phyloP scores from a whole-genome alignment of 2,888 invertebrate species.

The Drosophila greeni region DNA sequence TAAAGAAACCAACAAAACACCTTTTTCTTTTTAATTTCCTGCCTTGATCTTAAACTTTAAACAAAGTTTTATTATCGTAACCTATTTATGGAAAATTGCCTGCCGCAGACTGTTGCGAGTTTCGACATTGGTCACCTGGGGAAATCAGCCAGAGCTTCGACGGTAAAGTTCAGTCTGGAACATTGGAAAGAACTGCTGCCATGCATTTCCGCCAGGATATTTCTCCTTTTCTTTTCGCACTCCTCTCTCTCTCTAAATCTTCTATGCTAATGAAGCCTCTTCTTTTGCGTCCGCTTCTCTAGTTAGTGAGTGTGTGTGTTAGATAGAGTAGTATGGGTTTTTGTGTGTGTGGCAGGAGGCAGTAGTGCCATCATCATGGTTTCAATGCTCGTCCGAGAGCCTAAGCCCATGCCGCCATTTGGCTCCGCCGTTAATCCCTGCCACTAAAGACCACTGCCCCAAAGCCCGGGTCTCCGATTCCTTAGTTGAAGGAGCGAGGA shows the following conservation, averaged over 20 bases:
- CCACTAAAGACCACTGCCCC: conserved; percentile 67
- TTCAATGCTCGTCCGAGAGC: conserved; percentile 48
- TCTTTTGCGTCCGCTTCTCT: conserved; percentile 49
- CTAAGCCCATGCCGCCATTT: conserved; percentile 72
- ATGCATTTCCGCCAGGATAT: conserved; percentile 16
- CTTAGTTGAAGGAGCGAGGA: conserved; percentile 32
- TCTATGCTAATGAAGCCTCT: conserved; percentile 73
- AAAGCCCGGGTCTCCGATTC: conserved; percentile 26
- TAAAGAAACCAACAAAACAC: neutral
- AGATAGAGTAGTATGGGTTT: conserved; percentile 9
- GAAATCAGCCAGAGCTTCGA: conserved; percentile 6
- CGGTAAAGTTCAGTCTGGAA: conserved; percentile 6
- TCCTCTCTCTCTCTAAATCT: conserved; percentile 22
- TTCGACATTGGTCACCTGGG: conserved; percentile 6
- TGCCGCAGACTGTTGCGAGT: neutral
- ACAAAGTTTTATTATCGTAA: neutral
- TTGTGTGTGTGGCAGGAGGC: conserved; percentile 15
- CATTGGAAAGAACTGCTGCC: neutral
- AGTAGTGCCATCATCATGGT: conserved; percentile 40
- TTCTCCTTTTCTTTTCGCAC: conserved; percentile 6
- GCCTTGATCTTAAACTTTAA: neutral
- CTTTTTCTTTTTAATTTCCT: neutral
- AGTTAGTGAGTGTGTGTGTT: conserved; percentile 9
- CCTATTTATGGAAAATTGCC: neutral
- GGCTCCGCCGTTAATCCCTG: conserved; percentile 71